A percentile compares a stretch with the other conserved stretches of the same genome.
Evolutionary conservation across 1,140 invertebrate genomes (phyloP).

Genomic region (Panagrolaimus sp.): DNA sequence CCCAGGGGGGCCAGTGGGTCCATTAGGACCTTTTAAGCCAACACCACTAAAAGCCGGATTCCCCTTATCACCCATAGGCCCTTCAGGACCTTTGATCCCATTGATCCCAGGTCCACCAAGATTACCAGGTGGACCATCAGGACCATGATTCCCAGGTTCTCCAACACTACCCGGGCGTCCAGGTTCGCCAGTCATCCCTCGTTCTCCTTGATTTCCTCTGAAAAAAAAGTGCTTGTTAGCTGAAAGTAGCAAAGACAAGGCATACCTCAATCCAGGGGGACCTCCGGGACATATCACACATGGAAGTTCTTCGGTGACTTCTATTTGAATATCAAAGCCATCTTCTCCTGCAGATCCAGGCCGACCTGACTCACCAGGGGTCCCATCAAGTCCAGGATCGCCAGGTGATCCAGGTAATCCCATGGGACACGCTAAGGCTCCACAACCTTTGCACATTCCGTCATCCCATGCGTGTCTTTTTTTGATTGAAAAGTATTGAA

Average conservation of each 20-base stretch:
- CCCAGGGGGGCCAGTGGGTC: background rate
- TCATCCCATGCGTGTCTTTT: slow-evolving; percentile 12
- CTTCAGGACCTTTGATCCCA: background rate
- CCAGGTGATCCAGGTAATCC: slow-evolving; percentile 24
- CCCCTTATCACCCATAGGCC: background rate
- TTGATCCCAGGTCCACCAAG: background rate
- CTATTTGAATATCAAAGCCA: slow-evolving; percentile 11
- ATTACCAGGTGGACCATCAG: background rate
- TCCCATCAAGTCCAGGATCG: slow-evolving; percentile 23
- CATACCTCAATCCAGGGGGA: slow-evolving; percentile 40
- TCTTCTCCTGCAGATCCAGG: slow-evolving; percentile 23
- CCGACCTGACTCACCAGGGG: slow-evolving; percentile 17
- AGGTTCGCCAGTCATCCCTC: slow-evolving; percentile 3
- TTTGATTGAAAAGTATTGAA: background rate
- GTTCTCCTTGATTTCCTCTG: slow-evolving; percentile 1
- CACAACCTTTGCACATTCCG: background rate
- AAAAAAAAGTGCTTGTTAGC: too few relatives aligned
- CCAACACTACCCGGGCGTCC: background rate
- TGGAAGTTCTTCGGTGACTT: slow-evolving; percentile 20
- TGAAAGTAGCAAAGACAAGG: too few relatives aligned
- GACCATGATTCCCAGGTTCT: background rate
- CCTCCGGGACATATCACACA: slow-evolving; percentile 50
- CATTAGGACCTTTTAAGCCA: background rate
- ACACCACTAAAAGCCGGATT: background rate
- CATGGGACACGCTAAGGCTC: slow-evolving; percentile 5